phyloP scores from a whole-genome alignment of 2,797 vertebrate species.

The Etheostoma nigrum region DNA sequence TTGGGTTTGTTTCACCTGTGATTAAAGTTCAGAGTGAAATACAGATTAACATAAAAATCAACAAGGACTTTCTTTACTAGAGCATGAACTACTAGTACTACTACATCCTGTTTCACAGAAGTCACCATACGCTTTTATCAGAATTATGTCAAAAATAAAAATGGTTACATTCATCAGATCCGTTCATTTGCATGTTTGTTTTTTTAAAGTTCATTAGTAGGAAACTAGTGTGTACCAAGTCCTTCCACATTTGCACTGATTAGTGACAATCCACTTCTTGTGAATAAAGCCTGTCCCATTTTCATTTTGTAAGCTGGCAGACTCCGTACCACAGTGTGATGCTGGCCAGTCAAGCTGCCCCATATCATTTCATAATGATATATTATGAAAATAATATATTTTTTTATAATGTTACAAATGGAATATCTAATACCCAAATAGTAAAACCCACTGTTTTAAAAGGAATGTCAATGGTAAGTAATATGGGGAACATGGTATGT shows the following conservation, averaged over 20 bases:
- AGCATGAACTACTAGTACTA: background rate
- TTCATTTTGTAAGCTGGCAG: constrained; percentile 35
- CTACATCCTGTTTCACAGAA: background rate
- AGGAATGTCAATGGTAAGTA: background rate
- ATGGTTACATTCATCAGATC: background rate
- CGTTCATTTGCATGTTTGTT: background rate
- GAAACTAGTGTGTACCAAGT: constrained; percentile 2
- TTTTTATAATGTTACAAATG: background rate
- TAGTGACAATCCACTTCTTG: constrained; percentile 48
- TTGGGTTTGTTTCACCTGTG: background rate
- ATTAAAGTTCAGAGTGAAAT: background rate
- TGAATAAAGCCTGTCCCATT: constrained; percentile 51
- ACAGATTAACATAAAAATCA: background rate
- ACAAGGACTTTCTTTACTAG: too few species aligned
- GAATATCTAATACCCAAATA: background rate
- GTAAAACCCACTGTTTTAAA: background rate
- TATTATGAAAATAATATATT: background rate
- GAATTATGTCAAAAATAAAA: constrained; percentile 3
- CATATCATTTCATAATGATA: constrained; percentile 8
- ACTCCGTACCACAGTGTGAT: background rate
- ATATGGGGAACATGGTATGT: background rate
- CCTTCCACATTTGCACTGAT: constrained; percentile 31
- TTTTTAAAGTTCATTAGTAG: background rate
- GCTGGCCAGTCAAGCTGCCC: background rate
- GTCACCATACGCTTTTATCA: background rate